Conservation (phyloP, 2,888 invertebrate species). For the Steinernema carpocapsae region DNA sequence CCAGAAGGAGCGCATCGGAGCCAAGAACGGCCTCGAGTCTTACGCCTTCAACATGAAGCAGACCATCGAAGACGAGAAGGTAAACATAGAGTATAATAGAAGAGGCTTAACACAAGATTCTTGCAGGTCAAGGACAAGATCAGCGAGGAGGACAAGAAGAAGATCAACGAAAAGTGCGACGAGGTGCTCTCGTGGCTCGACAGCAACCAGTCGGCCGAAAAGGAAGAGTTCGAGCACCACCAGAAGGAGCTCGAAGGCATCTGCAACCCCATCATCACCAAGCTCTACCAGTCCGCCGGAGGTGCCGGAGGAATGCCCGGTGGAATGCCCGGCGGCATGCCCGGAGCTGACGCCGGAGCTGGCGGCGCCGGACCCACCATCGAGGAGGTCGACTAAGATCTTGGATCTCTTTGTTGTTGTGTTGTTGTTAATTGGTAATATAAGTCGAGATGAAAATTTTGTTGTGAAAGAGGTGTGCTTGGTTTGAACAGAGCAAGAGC, state of each 20-base stretch:
- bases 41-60: constrained; percentile 95
- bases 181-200: constrained; percentile 80
- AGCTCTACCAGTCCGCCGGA: constrained; percentile 85
- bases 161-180: constrained; percentile 85
- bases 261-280: constrained; percentile 92
- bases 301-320: constrained; percentile 70
- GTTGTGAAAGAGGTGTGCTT: no score
- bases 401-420: not conserved
- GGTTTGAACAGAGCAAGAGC: no score
- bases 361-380: constrained; percentile 23
- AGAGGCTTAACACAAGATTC: not conserved
- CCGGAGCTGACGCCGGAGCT: not conserved
- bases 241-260: constrained; percentile 90
- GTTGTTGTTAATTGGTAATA: constrained; percentile 12
- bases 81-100: constrained; percentile 68
- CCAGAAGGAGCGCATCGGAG: constrained; percentile 75
- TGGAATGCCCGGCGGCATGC: constrained; percentile 16
- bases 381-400: constrained; percentile 24
- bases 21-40: constrained; percentile 85
- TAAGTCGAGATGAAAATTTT: no score
- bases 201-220: constrained; percentile 77
- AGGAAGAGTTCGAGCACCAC: constrained; percentile 73
- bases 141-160: constrained; percentile 82
- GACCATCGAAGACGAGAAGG: constrained; percentile 85
- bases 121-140: constrained; percentile 81